A percentile compares a stretch with the other conserved stretches of the same genome.
Evolutionary conservation across 2,113 vertebrate genomes (phyloP).

Genomic region (Stictonetta naevosa): DNA sequence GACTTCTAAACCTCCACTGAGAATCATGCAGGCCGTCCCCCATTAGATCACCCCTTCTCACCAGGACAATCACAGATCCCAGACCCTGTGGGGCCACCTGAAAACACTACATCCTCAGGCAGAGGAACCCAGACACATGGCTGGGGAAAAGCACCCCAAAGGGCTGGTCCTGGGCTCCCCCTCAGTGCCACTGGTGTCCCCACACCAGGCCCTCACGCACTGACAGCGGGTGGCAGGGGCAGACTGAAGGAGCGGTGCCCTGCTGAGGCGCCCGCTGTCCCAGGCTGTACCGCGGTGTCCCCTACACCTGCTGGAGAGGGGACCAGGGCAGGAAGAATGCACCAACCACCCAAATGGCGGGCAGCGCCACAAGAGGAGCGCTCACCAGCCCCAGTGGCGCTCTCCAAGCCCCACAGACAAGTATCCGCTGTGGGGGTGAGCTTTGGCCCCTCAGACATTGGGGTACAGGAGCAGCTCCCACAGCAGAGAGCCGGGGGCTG

Average conservation of each 20-base stretch:
- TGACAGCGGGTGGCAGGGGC: not conserved
- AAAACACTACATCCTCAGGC: accelerated
- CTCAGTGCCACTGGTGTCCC: accelerated
- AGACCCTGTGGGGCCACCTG: not conserved
- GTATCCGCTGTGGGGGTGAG: not conserved
- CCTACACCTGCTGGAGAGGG: not conserved
- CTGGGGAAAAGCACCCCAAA: not conserved
- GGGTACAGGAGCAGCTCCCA: not conserved
- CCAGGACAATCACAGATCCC: not conserved
- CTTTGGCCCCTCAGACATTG: not conserved
- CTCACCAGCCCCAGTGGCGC: accelerated
- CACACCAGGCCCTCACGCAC: not conserved
- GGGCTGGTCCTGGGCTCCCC: not conserved
- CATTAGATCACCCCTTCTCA: not conserved
- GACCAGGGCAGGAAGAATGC: not conserved
- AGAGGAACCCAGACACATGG: not conserved
- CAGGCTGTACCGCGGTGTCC: not conserved
- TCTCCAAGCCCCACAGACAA: not conserved
- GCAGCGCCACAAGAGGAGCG: not conserved
- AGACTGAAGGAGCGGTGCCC: accelerated
- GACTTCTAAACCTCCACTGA: not conserved
- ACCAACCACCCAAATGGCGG: too few species aligned
- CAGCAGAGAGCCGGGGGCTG: not conserved
- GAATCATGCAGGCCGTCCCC: not conserved
- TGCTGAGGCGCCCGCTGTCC: not conserved